Evolutionary conservation across 2,113 vertebrate genomes (phyloP), one percentile per base, ranked within the genome.

Genomic region (Poeciliopsis prolifica): DNA sequence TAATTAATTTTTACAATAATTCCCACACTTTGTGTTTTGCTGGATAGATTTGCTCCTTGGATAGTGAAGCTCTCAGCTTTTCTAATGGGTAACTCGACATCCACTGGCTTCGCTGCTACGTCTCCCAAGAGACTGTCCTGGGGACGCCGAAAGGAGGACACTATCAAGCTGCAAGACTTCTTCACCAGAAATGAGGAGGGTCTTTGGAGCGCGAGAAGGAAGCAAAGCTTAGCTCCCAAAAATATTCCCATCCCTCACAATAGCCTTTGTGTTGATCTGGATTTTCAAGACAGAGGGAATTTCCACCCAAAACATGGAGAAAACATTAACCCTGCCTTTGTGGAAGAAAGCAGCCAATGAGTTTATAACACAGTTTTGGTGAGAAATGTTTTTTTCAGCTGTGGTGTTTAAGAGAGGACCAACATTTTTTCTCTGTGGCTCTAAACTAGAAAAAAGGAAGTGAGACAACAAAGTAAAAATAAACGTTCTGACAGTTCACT

Each of bases 81-180:
- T 33, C 17, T 37, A 22, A 90, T 92, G 89, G 89, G 89, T 35
- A 91, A 83, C 79, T 82, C 82, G 33, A 65, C 30, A 10, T 86
- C 89, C 14, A 70, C 35, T 3, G 26, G 72, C 68, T 66, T 83
- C 70, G 60, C 67, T 33, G 78, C 58, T 42, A 37, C 81, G 0
- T 54, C 68, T 48, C 24, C 81, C 4, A 89, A 33, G 65, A 87
- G 70, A 67, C 58, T 85, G 40, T 80, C 70, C n/a, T 68, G 72
- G 81, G 40, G 81, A 0, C 30, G 28, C 4, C 79, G 51, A 33
- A 79, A 73, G 28, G 85, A 42, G 22, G 89, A 92, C 68, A 80
- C 12, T 0, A 30, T 85, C 69, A 79, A 83, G 1, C 82, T 91
- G 60, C 29, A 81, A 29, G 89, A 89, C 71, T 5, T 74, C 17